Base-by-base conservation (phyloP, 2,113 vertebrate genomes). In the Laterallus jamaicensis region DNA sequence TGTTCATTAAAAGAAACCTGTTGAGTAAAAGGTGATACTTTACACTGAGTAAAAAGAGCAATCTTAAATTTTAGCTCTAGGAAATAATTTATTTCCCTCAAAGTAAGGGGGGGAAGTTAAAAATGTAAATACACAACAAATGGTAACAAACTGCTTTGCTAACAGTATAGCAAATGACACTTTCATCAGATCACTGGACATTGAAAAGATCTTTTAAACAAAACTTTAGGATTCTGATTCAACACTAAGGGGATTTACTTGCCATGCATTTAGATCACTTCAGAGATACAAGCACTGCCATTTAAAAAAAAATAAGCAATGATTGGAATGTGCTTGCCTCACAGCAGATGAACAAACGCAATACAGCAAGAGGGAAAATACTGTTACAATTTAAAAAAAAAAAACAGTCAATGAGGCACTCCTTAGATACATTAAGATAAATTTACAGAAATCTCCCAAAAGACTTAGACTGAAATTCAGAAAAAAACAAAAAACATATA, bases 231-330 rank as follows among this genome's bases (percentile, higher is more conserved):
- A 56, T 6, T 88, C 40, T 75, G 60, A 88, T 47, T 39, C 70
- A 69, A 85, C 32, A 42, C 67, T 55, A 83, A 59, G 49, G 52
- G 56, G 90, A 96, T 55, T 66, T 73, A 47, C 70, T 32, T 77
- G 31, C 78, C 54, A 78, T 29, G 25, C 40, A 70, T 87, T 91
- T 69, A 71, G 81, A 92, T 70, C 14, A 85, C 55, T 93, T 29
- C 37, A 22, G 88, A 86, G 47, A 93, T 68, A 35, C 52, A 32
- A 92, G 47, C 79, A 44, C 28, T 37, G 5, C 91, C 96, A 75
- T 88, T 88, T 75, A 81, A 93, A 92, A 47, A 42, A 96, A 97
- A 96, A 88, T 80, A 94, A 96, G 62, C 9, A 44, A 10, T 82
- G 79, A 79, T 60, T 92, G 58, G 59, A 93, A 76, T 39, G 24